phyloP scores from a whole-genome alignment of 2,797 vertebrate genomes.

The Mustela erminea region DNA sequence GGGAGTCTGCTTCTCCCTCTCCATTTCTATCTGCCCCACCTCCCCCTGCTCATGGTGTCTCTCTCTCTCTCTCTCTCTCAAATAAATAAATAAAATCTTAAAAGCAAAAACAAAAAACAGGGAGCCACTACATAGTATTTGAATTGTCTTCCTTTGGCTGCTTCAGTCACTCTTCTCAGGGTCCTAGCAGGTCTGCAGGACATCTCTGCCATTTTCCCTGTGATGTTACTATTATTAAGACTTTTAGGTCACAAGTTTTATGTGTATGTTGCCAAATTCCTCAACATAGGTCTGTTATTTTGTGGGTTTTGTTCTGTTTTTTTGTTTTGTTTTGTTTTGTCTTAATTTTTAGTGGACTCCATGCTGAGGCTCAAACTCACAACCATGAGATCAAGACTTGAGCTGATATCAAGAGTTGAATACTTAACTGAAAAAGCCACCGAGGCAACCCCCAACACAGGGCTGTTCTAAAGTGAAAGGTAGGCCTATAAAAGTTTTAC shows the following conservation, averaged over 20 bases:
- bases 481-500: neutral
- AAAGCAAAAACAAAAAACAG: neutral
- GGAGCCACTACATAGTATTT: neutral
- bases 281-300: neutral
- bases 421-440: neutral
- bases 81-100: neutral
- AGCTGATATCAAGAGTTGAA: neutral
- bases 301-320: neutral
- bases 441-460: neutral
- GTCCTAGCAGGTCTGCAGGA: neutral
- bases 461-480: neutral
- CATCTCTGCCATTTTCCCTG: neutral
- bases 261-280: neutral
- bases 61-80: neutral
- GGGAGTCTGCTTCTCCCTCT: neutral
- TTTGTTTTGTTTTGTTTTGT: neutral
- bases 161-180: neutral
- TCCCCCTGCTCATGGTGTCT: neutral
- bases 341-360: neutral
- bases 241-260: neutral
- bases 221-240: neutral
- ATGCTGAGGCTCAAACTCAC: neutral
- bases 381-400: neutral
- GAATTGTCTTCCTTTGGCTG: neutral
- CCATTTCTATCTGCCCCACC: neutral